phyloP scores from a whole-genome alignment of 2,888 invertebrate genomes.

The Epistrophella euchroma region DNA sequence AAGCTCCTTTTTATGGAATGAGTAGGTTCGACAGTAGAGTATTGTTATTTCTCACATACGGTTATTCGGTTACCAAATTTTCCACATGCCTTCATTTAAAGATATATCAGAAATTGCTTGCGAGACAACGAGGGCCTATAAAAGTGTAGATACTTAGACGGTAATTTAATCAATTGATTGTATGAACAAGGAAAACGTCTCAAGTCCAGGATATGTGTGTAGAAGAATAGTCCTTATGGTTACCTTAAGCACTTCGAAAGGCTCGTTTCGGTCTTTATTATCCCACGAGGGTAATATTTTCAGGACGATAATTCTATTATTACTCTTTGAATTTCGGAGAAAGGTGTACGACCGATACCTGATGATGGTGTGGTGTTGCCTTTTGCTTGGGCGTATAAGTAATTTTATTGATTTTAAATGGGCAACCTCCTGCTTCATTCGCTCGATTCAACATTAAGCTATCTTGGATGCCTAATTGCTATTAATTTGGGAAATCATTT shows the following conservation, averaged over 20 bases:
- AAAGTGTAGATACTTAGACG: conserved; percentile 57
- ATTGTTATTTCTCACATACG: conserved; percentile 52
- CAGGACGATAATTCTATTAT: conserved; percentile 59
- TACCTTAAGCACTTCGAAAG: conserved; percentile 26
- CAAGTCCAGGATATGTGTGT: conserved; percentile 27
- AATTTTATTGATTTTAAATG: conserved; percentile 37
- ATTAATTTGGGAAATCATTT: conserved; percentile 32
- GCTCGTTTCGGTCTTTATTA: conserved; percentile 44
- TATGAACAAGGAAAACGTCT: conserved; percentile 46
- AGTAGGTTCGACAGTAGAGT: not conserved
- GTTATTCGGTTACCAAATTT: conserved; percentile 25
- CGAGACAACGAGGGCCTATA: conserved; percentile 52
- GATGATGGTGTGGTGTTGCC: not conserved
- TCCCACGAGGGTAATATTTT: conserved; percentile 38
- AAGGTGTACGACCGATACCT: not conserved
- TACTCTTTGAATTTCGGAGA: conserved; percentile 13
- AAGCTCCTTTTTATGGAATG: not conserved
- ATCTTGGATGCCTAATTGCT: conserved; percentile 19
- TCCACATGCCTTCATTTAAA: conserved; percentile 37
- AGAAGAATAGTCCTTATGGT: conserved; percentile 14
- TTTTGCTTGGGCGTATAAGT: not conserved
- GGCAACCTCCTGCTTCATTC: not conserved
- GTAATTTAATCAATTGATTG: conserved; percentile 69
- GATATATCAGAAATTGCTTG: conserved; percentile 24
- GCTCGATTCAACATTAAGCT: conserved; percentile 17